phyloP scores from a whole-genome alignment of 1,140 invertebrate species.

The Polyergus mexicanus region DNA sequence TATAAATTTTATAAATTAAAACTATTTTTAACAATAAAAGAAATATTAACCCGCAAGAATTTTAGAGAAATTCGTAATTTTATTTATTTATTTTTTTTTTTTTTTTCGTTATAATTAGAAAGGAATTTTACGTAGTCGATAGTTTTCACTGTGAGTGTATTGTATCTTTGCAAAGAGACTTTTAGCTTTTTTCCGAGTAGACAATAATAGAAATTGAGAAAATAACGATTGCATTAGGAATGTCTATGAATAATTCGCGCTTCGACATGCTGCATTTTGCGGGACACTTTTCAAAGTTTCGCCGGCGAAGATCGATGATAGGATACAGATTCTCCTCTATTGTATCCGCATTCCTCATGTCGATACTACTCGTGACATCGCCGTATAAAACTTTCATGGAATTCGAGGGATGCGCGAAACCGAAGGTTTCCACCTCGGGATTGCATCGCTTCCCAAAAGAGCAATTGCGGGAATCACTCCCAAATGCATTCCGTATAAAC shows the following conservation, averaged over 20 bases:
- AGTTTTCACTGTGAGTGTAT: background rate
- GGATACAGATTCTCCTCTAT: constrained; percentile 45
- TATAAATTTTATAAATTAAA: background rate
- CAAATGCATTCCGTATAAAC: constrained; percentile 50
- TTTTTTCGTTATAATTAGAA: background rate
- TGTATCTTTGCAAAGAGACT: background rate
- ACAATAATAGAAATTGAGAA: background rate
- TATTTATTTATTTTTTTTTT: no score
- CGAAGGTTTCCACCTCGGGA: constrained; percentile 33
- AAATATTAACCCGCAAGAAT: background rate
- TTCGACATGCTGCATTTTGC: constrained; percentile 10
- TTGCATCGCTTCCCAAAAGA: constrained; percentile 45
- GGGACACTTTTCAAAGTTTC: constrained; percentile 32
- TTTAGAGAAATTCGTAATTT: background rate
- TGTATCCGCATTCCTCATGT: constrained; percentile 13
- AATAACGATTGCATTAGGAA: constrained; percentile 29
- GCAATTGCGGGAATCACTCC: constrained; percentile 49
- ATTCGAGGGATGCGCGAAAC: constrained; percentile 6
- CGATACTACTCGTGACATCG: constrained; percentile 22
- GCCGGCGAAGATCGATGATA: constrained; percentile 23
- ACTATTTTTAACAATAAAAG: background rate
- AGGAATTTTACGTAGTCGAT: background rate
- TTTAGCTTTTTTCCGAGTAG: background rate
- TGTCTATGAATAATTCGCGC: constrained; percentile 36
- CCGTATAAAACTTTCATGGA: constrained; percentile 56